Evolutionary conservation across 2,888 invertebrate genomes (phyloP), one percentile per base, ranked within the genome.

Genomic region (Gari tellinella): DNA sequence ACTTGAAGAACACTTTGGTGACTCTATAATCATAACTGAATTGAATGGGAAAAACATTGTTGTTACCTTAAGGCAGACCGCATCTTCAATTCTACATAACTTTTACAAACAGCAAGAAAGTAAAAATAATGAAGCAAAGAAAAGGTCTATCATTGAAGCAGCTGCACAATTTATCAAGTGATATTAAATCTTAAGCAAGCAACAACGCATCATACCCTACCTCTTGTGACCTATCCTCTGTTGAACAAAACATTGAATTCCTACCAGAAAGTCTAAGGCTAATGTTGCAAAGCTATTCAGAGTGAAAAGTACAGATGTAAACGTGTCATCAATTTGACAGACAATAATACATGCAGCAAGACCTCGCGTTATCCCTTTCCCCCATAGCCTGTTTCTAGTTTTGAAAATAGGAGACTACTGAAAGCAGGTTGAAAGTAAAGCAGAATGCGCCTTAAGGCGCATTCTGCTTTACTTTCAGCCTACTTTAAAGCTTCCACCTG

Each of bases 91-190:
- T 31, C n/a, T n/a, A n/a, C n/a, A n/a, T n/a, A n/a, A n/a, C n/a
- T n/a, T n/a, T n/a, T n/a, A n/a, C n/a, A n/a, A n/a, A n/a, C n/a
- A n/a, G n/a, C n/a, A n/a, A n/a, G n/a, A n/a, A n/a, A n/a, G n/a
- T n/a, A n/a, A n/a, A n/a, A n/a, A n/a, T n/a, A n/a, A n/a, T n/a
- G n/a, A n/a, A n/a, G n/a, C n/a, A n/a, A n/a, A n/a, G n/a, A 49
- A 83, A 7, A 61, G 67, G 23, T 60, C 58, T 0, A 46, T 53
- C 15, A 37, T 40, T 63, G 31, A 80, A n/a, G 88, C 90, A 5
- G 84, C 82, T 25, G 84, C 83, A 37, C 80, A 78, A 57, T 58
- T 86, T 2, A 64, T 84, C 10, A 55, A 49, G 43, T 70, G 86
- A 86, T 46, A 83, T 84, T 17, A 82, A 79, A 61, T 19, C 37